Evolutionary conservation across 2,113 vertebrate genomes (phyloP), one percentile per base, ranked within the genome.

Genomic region (Podarcis cretensis): DNA sequence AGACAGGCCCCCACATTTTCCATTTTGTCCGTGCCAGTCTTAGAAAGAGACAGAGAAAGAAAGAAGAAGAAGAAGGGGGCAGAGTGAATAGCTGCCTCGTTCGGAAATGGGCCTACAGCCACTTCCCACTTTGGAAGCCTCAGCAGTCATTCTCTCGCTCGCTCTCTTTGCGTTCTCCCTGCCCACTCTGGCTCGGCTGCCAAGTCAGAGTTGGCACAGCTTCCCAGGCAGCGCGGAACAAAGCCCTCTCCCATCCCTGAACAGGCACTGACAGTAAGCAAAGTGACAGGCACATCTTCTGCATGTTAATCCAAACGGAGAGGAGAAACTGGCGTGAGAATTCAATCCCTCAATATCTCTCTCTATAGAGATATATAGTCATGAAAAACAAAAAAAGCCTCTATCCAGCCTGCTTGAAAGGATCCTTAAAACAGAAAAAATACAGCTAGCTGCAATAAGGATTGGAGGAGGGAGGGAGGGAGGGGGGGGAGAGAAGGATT

Each of bases 261-360:
- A 94, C 94, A 93, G 81, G 84, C 65, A 79, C 94, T 95, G 95
- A 94, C 93, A 93, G 94, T 92, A 95, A 94, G 95, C 95, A 92
- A 95, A 95, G 95, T 95, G 94, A 96, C 95, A 96, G 95, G 92
- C 94, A 91, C 94, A 96, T 96, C 94, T 95, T 93, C 95, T 90
- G 95, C 94, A 93, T 95, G 92, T 96, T 96, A 96, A 96, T 96
- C 95, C 92, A 86, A 89, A 92, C 88, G 9, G 89, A 90, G 78
- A 65, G 78, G 93, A 54, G 90, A 88, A 88, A 75, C 71, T 92
- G 59, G 63, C 74, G 74, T 90, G 83, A 73, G 2, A 69, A n/a
- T 0, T 83, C 87, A 89, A 83, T 81, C 85, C 86, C 91, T 76
- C 30, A 37, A 59, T 63, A 37, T 40, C 12, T 32, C 5, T 25